Base-by-base conservation (phyloP, 2,888 invertebrate genomes). In the Poecilobothrus nobilitatus region DNA sequence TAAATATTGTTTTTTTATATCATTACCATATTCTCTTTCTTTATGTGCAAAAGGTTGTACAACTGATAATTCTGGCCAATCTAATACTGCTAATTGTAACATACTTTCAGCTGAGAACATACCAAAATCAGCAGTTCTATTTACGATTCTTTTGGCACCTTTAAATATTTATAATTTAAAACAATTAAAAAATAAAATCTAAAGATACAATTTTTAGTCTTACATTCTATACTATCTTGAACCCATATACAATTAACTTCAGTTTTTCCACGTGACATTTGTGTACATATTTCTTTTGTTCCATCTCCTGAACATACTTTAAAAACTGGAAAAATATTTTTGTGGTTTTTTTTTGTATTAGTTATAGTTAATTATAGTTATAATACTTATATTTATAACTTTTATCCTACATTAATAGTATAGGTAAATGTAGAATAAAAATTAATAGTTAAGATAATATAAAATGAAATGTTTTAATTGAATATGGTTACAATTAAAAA, bases 91-190 rank as follows among this genome's bases (percentile, higher is more conserved):
- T 15, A 87, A 80, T 6, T 89, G 77, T 1, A 89, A 75, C 6
- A 86, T 82, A 74, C 88, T 87, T 75, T 89, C 89, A 4, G 88
- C 85, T 0, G 83, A 81, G 75, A 89, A 86, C 62, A 85, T 78
- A 0, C 86, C 88, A 69, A 89, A 82, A 73, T 88, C 86, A 0
- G 84, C 87, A 27, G 82, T 76, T 0, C 84, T 84, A 6, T 82
- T 78, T 0, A 82, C 79, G 65, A 89, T 75, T 72, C 83, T 84
- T 10, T 87, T 75, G 0, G 88, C 84, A 53, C 53, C 53, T 53
- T 18, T 18, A 15, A 3, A 53, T 53, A 53, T 53, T 53, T 18
- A 53, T 53, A 53, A 15, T 53, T 53, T 53, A 18, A 53, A n/a
- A n/a, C n/a, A n/a, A 37, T 37, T 10, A 4, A 12, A 53, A 53